A percentile compares a stretch with the other conserved stretches of the same genome.
Evolutionary conservation across 2,113 vertebrate genomes (phyloP).

Genomic region (Phaethon lepturus): DNA sequence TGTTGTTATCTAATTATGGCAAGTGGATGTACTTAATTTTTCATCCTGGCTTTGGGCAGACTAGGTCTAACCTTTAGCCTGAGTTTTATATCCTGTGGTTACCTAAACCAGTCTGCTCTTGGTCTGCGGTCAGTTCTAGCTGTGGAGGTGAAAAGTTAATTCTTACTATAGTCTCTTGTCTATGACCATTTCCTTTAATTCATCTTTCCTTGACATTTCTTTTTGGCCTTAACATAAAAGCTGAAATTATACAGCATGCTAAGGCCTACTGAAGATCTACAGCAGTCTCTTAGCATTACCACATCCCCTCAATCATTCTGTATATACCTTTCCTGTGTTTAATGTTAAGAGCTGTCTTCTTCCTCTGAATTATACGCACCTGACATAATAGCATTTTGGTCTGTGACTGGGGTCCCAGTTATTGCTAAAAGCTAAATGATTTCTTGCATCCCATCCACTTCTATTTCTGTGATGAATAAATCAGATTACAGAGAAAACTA

Average conservation of each 20-base stretch:
- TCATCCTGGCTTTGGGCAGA: slow-evolving; percentile 36
- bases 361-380: background rate
- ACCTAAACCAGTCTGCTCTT: slow-evolving; percentile 22
- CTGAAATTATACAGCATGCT: background rate
- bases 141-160: slow-evolving; percentile 27
- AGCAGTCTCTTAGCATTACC: background rate
- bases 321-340: background rate
- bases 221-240: background rate
- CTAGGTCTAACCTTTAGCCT: slow-evolving; percentile 18
- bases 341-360: background rate
- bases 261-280: background rate
- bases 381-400: background rate
- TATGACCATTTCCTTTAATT: slow-evolving; percentile 37
- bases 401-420: background rate
- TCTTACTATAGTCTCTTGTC: slow-evolving; percentile 2
- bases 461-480: background rate
- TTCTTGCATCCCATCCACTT: accelerated
- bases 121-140: slow-evolving; percentile 7
- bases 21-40: slow-evolving; percentile 20
- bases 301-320: background rate
- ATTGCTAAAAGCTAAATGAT: background rate
- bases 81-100: slow-evolving; percentile 30
- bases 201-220: slow-evolving; percentile 8
- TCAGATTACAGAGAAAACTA: background rate
- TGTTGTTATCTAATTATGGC: background rate